Evolutionary conservation across 1,140 invertebrate species (phyloP), one percentile per base, ranked within the genome.

Genomic region (Drosophila erecta): DNA sequence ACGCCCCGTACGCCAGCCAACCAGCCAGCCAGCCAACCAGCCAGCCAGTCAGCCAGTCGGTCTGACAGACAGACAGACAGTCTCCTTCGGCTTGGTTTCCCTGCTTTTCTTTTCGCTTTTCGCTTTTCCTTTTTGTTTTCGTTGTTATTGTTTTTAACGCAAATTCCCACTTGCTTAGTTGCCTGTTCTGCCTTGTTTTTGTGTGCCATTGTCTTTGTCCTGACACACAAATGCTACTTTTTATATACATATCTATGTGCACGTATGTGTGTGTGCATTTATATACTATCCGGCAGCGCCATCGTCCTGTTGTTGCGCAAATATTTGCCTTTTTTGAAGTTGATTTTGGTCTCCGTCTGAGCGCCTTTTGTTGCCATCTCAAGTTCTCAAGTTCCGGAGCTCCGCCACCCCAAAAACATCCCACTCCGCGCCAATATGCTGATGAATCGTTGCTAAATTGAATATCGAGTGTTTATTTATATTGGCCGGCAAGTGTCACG

Each of bases 271-370:
- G 7, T 30, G 7, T 30, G 7, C 7, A 30, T 30, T 10, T 30
- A 50, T 17, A 38, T 51, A 35, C 15, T 30, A 27, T n/a, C 3
- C 14, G 15, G 30, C 49, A 41, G 47, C 33, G 57, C 44, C 51
- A 35, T 74, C 44, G 57, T 71, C 79, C 57, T 87, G 64, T 83
- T 87, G 70, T 71, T 72, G 56, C 59, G 74, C 85, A 89, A 87
- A 87, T 87, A 87, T 87, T 87, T 87, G 72, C 84, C 79, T 89
- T 89, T 85, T 87, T 87, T 87, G 41, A 87, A 89, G 84, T 87
- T 87, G 84, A 84, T 89, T 87, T 89, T 76, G 76, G 84, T 89
- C 70, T 79, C 46, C 69, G 57, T 69, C 79, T 76, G 76, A 83
- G 83, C 84, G 83, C 66, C 84, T 73, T 87, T 89, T 87, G 84